Conservation (phyloP, 2,888 invertebrate species). For the Pomacea canaliculata region DNA sequence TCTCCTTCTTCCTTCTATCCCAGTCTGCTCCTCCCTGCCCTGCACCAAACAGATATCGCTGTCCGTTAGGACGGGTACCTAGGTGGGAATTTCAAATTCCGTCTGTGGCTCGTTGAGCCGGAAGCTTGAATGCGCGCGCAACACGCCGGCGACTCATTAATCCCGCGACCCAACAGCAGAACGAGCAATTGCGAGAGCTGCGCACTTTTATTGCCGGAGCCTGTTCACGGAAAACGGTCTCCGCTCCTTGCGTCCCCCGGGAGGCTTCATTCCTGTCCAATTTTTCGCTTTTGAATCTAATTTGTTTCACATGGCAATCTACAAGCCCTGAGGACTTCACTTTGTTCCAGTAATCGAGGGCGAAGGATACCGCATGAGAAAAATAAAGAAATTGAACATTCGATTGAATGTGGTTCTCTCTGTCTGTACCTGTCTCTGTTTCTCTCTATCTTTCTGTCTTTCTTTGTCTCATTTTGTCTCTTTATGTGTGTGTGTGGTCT, state of each 20-base stretch:
- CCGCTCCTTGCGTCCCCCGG: not conserved
- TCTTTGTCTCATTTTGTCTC: constrained; percentile 8
- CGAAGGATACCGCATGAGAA: no score
- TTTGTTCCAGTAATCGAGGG: constrained; percentile 3
- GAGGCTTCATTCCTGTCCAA: constrained; percentile 17
- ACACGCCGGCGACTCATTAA: constrained; percentile 3
- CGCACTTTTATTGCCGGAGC: not conserved
- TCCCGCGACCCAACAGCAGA: constrained; percentile 2
- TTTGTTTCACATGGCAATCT: constrained; percentile 18
- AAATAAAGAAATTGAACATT: no score
- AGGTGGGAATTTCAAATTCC: constrained; percentile 8
- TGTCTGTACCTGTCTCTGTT: not conserved
- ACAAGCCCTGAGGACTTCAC: constrained; percentile 1
- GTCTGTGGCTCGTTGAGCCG: not conserved
- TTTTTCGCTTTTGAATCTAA: constrained; percentile 23
- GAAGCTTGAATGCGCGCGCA: not conserved
- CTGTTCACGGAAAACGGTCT: not conserved
- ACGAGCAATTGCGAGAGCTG: not conserved
- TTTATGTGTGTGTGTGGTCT: constrained; percentile 1
- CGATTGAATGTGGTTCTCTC: not conserved
- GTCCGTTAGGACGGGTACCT: no score
- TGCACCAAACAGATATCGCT: no score
- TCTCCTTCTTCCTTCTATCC: no score
- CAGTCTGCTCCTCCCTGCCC: no score
- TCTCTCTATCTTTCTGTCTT: not conserved